Evolutionary conservation across 2,797 vertebrate genomes (phyloP).

Genomic region (Enteromius anoplus): DNA sequence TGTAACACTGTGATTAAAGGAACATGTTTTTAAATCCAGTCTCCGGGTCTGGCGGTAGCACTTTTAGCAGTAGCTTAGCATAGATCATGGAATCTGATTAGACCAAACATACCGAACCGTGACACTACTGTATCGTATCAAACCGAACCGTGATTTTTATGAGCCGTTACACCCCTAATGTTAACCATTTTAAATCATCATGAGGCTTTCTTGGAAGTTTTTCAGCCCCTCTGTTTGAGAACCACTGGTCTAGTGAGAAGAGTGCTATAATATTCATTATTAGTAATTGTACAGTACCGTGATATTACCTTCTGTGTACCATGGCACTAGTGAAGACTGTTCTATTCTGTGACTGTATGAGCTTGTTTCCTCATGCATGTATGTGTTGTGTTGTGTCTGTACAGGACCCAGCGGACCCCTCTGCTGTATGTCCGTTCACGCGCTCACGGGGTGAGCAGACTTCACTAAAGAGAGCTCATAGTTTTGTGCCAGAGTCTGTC

Average conservation of each 20-base stretch:
- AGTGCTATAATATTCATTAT: not conserved
- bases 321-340: not conserved
- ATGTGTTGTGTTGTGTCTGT: conserved; percentile 35
- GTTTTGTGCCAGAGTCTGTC: conserved; percentile 29
- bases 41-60: too few relatives aligned
- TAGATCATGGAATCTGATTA: too few relatives aligned
- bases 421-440: conserved; percentile 52
- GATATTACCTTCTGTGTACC: not conserved
- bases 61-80: too few relatives aligned
- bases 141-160: too few relatives aligned
- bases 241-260: not conserved
- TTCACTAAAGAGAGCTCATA: conserved; percentile 29
- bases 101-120: too few relatives aligned
- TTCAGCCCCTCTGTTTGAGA: not conserved
- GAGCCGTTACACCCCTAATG: too few relatives aligned
- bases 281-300: not conserved
- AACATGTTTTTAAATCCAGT: too few relatives aligned
- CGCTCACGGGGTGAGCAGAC: not conserved
- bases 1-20: not conserved
- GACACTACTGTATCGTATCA: too few relatives aligned
- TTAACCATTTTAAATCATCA: not conserved
- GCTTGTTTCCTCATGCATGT: not conserved
- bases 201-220: not conserved
- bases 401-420: conserved; percentile 72
- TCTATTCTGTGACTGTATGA: not conserved